Percentiles rank a stretch among this genome's conserved stretches.
These are phyloP conservation scores for Nibea albiflora DNA, from an alignment of 2,113 vertebrate genomes.

Conservation along the genomic window DNA sequence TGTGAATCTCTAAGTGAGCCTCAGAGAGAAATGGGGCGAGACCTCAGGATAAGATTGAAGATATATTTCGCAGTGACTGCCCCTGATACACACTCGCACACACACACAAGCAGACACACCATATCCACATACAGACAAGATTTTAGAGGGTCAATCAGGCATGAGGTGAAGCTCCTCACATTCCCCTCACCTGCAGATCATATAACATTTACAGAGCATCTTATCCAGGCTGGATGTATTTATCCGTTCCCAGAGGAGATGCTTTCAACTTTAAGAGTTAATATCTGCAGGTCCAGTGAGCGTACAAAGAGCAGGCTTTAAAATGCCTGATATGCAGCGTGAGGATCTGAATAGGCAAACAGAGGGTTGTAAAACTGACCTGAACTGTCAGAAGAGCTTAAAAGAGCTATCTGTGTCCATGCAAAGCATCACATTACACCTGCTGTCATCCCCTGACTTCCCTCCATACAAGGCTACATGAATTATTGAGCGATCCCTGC, in stretches of 20 bases:
- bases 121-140: constrained; percentile 10
- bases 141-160: constrained; percentile 40
- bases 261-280: not conserved
- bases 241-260: not conserved
- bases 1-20: constrained; percentile 31
- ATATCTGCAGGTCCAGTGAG: not conserved
- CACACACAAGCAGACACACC: constrained; percentile 24
- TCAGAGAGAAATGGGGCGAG: constrained; percentile 49
- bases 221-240: not conserved
- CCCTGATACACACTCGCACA: not conserved
- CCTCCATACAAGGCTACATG: constrained; percentile 64
- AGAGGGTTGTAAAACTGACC: constrained; percentile 50
- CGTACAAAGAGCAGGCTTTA: not conserved
- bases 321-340: not conserved
- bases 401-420: constrained; percentile 56
- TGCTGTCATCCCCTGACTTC: constrained; percentile 67
- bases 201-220: constrained; percentile 34
- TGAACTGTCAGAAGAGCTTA: constrained; percentile 29
- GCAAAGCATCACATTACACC: constrained; percentile 75
- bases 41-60: constrained; percentile 18
- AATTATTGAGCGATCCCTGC: constrained; percentile 72
- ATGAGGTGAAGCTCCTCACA: constrained; percentile 40
- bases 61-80: not conserved
- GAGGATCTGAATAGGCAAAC: constrained; percentile 33
- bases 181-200: constrained; percentile 54